phyloP scores from a whole-genome alignment of 2,888 invertebrate genomes.

The Odontocolon sp. region DNA sequence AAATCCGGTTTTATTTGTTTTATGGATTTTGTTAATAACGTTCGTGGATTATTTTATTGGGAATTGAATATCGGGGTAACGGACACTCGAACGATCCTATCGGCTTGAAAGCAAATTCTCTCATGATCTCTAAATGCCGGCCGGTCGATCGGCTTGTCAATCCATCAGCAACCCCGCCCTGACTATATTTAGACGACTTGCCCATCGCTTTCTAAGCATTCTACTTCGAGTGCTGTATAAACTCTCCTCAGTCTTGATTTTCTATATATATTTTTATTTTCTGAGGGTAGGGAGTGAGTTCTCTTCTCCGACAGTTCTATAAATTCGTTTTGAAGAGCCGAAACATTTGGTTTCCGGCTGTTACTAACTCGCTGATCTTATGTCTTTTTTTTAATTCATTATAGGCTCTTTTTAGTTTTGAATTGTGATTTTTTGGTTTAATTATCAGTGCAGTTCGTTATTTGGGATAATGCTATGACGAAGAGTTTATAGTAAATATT shows the following conservation, averaged over 20 bases:
- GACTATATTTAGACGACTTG: slow-evolving; percentile 59
- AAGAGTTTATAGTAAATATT: neutral
- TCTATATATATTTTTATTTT: neutral
- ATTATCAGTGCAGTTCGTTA: neutral
- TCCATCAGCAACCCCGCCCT: slow-evolving; percentile 59
- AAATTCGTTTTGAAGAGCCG: neutral
- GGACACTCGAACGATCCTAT: neutral
- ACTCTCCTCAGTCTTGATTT: neutral
- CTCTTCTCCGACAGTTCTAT: neutral
- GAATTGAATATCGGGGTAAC: neutral
- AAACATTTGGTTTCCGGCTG: neutral
- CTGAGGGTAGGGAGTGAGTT: neutral
- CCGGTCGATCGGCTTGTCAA: slow-evolving; percentile 61
- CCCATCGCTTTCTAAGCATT: slow-evolving; percentile 12
- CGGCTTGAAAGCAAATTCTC: neutral
- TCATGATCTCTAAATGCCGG: slow-evolving; percentile 46
- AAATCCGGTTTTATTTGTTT: neutral
- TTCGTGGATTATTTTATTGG: neutral
- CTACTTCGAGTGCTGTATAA: neutral
- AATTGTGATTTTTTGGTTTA: neutral
- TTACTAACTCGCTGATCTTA: neutral
- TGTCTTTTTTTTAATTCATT: neutral
- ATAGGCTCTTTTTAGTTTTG: neutral
- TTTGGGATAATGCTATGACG: neutral
- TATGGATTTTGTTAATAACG: neutral